A percentile compares a stretch with the other conserved stretches of the same genome.
phyloP scores from a whole-genome alignment of 2,888 invertebrate genomes.

The Choristoneura rosaceana region DNA sequence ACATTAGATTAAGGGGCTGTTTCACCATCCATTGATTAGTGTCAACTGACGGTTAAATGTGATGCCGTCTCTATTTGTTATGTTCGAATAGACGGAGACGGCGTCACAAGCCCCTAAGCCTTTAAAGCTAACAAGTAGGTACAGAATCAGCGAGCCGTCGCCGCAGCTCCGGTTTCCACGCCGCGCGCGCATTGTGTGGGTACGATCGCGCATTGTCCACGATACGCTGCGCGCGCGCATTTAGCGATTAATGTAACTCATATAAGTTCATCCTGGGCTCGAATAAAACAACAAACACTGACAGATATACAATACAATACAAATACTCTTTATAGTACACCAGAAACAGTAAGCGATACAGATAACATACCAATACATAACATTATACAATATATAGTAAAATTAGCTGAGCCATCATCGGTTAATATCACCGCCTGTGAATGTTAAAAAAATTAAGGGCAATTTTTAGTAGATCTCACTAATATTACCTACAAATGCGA shows the following conservation, averaged over 20 bases:
- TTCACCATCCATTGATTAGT: no score
- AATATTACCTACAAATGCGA: no score
- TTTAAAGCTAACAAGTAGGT: background rate
- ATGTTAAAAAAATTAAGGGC: background rate
- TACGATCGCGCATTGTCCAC: constrained; percentile 49
- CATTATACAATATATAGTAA: no score
- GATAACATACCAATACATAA: no score
- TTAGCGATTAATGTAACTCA: background rate
- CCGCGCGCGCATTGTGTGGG: constrained; percentile 9
- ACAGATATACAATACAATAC: background rate
- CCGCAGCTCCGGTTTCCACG: constrained; percentile 1
- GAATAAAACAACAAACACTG: background rate
- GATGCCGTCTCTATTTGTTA: no score
- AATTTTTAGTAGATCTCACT: background rate
- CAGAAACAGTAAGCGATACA: no score
- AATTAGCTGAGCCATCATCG: background rate
- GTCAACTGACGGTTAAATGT: no score
- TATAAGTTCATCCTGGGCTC: background rate
- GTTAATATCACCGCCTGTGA: background rate
- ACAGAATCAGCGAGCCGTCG: background rate
- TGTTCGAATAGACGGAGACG: no score
- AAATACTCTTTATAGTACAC: no score
- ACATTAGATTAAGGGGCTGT: no score
- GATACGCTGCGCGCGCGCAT: constrained; percentile 47
- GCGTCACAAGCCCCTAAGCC: no score